Evolutionary conservation across 2,888 invertebrate species (phyloP).

Genomic region (Caenorhabditis sinica): DNA sequence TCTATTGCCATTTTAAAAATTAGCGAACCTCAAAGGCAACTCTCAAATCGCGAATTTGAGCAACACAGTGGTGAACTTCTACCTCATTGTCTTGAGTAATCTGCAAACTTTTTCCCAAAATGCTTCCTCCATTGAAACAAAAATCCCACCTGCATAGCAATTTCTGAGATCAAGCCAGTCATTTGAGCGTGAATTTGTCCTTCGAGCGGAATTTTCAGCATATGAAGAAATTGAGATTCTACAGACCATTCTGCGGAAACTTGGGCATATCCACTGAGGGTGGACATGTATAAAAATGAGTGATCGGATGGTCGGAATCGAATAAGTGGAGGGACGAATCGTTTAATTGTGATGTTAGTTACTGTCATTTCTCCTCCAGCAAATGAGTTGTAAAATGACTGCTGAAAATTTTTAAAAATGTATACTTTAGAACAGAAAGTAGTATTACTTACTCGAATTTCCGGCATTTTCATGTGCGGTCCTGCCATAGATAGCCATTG

Average conservation of each 20-base stretch:
- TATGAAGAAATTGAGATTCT: slow-evolving; percentile 74
- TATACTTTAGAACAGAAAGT: neutral
- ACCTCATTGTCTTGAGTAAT: slow-evolving; percentile 77
- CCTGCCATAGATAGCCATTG: slow-evolving; percentile 80
- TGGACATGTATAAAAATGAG: slow-evolving; percentile 79
- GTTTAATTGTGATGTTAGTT: slow-evolving; percentile 74
- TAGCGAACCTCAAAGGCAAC: slow-evolving; percentile 65
- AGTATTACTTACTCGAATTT: slow-evolving; percentile 66
- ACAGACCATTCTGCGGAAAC: slow-evolving; percentile 78
- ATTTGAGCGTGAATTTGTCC: slow-evolving; percentile 79
- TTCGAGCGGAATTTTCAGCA: slow-evolving; percentile 77
- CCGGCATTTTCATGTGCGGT: slow-evolving; percentile 77
- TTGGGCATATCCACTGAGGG: slow-evolving; percentile 79
- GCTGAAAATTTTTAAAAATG: slow-evolving; percentile 64
- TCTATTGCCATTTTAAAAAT: no score
- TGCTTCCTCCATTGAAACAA: neutral
- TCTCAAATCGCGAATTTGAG: slow-evolving; percentile 76
- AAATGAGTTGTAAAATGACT: slow-evolving; percentile 75
- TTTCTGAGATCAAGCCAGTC: slow-evolving; percentile 79
- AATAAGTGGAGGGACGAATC: slow-evolving; percentile 79
- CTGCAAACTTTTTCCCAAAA: slow-evolving; percentile 43
- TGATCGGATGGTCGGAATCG: slow-evolving; percentile 80
- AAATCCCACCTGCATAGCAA: slow-evolving; percentile 76
- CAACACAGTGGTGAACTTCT: slow-evolving; percentile 79
- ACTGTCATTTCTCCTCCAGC: slow-evolving; percentile 78